Evolutionary conservation across 2,797 vertebrate genomes (phyloP).

Genomic region (Acropternis orthonyx): DNA sequence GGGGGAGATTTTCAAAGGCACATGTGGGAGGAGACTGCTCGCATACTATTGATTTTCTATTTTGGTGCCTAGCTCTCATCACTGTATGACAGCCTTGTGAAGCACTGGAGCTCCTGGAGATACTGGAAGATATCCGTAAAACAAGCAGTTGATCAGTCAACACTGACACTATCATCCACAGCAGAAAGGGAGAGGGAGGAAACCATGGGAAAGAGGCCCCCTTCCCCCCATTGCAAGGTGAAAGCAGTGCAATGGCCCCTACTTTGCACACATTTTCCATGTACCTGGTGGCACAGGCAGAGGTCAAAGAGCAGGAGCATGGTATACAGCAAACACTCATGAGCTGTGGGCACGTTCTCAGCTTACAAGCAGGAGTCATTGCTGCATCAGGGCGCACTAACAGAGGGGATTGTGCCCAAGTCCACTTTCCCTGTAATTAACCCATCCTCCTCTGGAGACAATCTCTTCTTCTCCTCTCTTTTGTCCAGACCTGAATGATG

Average conservation of each 20-base stretch:
- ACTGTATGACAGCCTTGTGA: neutral
- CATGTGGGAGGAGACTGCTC: conserved; percentile 9
- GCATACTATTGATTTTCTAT: conserved; percentile 36
- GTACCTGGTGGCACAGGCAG: neutral
- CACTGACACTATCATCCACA: neutral
- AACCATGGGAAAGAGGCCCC: neutral
- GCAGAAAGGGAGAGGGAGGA: neutral
- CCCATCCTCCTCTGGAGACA: neutral
- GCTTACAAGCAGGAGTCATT: neutral
- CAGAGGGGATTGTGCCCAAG: neutral
- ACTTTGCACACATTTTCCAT: neutral
- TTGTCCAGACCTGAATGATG: neutral
- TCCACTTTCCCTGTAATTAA: neutral
- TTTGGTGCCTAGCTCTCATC: neutral
- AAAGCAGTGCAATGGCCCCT: neutral
- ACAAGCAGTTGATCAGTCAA: neutral
- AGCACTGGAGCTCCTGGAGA: neutral
- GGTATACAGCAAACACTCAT: neutral
- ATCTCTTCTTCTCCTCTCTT: neutral
- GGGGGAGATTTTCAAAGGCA: conserved; percentile 40
- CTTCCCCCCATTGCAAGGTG: neutral
- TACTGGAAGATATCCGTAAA: neutral
- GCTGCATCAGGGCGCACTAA: neutral
- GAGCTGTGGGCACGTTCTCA: neutral
- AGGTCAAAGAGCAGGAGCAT: neutral